Evolutionary conservation across 1,140 invertebrate species (phyloP).

Genomic region (Drosophila bifasciata): DNA sequence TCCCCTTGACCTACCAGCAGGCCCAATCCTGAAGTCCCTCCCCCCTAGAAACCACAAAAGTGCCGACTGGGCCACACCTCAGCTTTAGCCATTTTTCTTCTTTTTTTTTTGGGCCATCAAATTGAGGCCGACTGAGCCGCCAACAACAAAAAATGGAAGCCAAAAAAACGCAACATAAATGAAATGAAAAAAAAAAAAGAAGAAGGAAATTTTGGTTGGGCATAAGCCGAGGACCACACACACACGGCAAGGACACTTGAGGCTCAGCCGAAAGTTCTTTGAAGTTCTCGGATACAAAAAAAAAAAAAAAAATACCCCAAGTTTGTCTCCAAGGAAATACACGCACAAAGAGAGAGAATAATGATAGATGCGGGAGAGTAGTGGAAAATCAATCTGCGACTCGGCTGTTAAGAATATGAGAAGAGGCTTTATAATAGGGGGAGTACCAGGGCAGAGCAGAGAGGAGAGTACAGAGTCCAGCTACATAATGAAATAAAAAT

Average conservation of each 20-base stretch:
- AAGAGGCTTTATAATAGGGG: conserved; percentile 51
- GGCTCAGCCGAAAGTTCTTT: conserved; percentile 68
- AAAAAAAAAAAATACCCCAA: no score
- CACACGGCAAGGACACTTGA: conserved; percentile 67
- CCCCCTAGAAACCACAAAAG: conserved; percentile 59
- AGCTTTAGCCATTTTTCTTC: conserved; percentile 26
- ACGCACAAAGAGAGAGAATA: conserved; percentile 42
- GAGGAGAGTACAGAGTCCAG: conserved; percentile 42
- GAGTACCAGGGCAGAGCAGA: conserved; percentile 27
- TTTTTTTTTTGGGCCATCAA: conserved; percentile 28
- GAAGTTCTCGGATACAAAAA: conserved; percentile 71
- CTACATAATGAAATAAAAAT: conserved; percentile 71
- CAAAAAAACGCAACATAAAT: conserved; percentile 68
- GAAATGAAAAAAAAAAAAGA: conserved; percentile 42
- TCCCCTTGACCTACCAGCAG: conserved; percentile 8
- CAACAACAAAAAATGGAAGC: conserved; percentile 46
- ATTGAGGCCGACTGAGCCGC: conserved; percentile 42
- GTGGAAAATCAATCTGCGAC: conserved; percentile 74
- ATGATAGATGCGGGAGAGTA: conserved; percentile 4
- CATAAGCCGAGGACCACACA: conserved; percentile 66
- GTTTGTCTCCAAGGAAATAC: conserved; percentile 83
- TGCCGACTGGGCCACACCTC: conserved; percentile 55
- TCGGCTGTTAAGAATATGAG: conserved; percentile 45
- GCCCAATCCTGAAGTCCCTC: conserved; percentile 3
- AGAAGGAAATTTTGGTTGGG: conserved; percentile 40